Evolutionary conservation across 2,888 invertebrate species (phyloP).

Genomic region (Keiferia lycopersicella): DNA sequence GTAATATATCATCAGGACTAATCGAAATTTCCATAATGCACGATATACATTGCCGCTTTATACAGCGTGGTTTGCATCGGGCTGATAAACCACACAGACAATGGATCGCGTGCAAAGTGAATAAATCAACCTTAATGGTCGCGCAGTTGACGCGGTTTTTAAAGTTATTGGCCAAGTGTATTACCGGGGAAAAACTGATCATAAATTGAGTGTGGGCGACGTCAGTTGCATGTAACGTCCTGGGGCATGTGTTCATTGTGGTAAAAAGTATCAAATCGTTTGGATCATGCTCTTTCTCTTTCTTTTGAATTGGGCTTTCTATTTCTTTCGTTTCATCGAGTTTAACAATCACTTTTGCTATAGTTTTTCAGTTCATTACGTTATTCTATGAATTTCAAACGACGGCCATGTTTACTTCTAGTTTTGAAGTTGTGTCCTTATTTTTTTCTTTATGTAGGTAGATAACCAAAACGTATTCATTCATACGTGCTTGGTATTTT

Average conservation of each 20-base stretch:
- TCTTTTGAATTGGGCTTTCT: no score
- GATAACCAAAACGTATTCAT: no score
- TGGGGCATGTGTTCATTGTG: background rate
- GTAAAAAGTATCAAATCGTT: no score
- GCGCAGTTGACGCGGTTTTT: slow-evolving; percentile 57
- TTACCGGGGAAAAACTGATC: slow-evolving; percentile 15
- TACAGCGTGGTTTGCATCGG: slow-evolving; percentile 38
- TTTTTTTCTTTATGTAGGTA: no score
- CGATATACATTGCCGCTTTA: slow-evolving; percentile 54
- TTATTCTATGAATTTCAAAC: no score
- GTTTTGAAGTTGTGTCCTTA: no score
- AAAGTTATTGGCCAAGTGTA: slow-evolving; percentile 38
- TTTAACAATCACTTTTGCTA: no score
- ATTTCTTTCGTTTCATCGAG: no score
- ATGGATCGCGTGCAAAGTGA: slow-evolving; percentile 53
- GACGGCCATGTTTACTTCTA: no score
- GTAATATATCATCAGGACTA: slow-evolving; percentile 47
- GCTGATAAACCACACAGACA: slow-evolving; percentile 47
- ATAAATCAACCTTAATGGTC: slow-evolving; percentile 64
- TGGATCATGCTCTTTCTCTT: no score
- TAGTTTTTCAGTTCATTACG: no score
- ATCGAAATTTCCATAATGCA: slow-evolving; percentile 37
- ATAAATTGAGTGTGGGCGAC: slow-evolving; percentile 12
- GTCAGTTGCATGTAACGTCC: background rate
- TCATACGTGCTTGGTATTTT: no score